phyloP scores from a whole-genome alignment of 2,113 vertebrate species.

The Perccottus glenii region DNA sequence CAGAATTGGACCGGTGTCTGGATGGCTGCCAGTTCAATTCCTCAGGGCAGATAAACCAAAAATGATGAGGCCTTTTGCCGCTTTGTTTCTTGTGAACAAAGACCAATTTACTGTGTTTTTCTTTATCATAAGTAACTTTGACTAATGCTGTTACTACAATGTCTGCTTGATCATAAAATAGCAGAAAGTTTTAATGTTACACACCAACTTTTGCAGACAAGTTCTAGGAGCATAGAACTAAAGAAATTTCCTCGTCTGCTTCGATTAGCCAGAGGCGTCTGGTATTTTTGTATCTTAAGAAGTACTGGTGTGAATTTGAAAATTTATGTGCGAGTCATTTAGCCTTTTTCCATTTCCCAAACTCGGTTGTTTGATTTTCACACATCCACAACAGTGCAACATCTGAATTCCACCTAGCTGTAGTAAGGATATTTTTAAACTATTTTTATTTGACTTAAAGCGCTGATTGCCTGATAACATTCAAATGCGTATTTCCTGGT shows the following conservation, averaged over 20 bases:
- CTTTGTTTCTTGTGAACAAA: conserved; percentile 21
- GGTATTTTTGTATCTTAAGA: conserved; percentile 40
- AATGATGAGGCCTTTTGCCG: conserved; percentile 7
- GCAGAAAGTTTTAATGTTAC: background rate
- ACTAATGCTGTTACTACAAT: background rate
- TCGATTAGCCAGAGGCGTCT: conserved; percentile 32
- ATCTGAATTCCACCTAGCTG: background rate
- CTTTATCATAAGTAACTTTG: background rate
- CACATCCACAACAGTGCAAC: too few species aligned
- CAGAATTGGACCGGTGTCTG: conserved; percentile 45
- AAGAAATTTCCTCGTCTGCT: conserved; percentile 23
- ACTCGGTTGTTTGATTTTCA: conserved; percentile 1
- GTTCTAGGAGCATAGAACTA: conserved; percentile 7
- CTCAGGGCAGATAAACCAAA: conserved; percentile 26
- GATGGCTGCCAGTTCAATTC: conserved; percentile 45
- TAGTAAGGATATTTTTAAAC: too few species aligned
- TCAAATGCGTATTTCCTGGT: too few species aligned
- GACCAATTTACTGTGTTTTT: background rate
- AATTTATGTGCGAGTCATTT: conserved; percentile 27
- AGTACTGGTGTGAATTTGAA: conserved; percentile 28
- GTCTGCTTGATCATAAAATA: background rate
- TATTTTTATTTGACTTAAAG: too few species aligned
- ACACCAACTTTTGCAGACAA: conserved; percentile 8
- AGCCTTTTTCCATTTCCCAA: conserved; percentile 4
- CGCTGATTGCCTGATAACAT: too few species aligned